Percentiles rank a stretch among this genome's conserved stretches.
Conservation (phyloP, 2,888 invertebrate genomes). For the Tricholauxania praeusta region DNA sequence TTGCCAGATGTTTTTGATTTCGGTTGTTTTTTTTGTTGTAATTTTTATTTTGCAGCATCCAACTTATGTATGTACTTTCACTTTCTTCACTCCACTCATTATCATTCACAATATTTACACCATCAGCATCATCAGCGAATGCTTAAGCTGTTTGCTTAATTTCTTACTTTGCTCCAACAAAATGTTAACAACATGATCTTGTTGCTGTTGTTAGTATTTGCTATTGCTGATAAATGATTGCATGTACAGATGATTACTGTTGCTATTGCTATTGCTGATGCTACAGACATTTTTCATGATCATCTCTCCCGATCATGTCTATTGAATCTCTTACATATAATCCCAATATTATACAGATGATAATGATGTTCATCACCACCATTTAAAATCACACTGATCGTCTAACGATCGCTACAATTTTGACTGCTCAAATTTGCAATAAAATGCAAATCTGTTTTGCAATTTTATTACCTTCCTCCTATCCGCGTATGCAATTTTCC, state of each 20-base stretch:
- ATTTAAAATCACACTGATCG: no score
- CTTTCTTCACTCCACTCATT: slow-evolving; percentile 33
- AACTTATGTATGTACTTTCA: slow-evolving; percentile 24
- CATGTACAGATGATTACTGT: no score
- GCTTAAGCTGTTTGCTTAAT: slow-evolving; percentile 29
- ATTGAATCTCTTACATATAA: no score
- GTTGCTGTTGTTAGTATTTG: slow-evolving; percentile 1
- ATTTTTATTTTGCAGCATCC: slow-evolving; percentile 8
- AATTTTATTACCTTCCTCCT: slow-evolving; percentile 1
- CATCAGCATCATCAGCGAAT: slow-evolving; percentile 9
- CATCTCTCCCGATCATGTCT: no score
- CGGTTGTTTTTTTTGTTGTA: slow-evolving; percentile 5
- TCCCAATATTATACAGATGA: no score
- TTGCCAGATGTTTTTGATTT: background rate
- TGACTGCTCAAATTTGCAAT: slow-evolving; percentile 18
- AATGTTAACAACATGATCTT: slow-evolving; percentile 33
- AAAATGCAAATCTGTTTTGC: slow-evolving; percentile 27
- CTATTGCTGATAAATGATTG: no score
- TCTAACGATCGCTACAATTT: background rate
- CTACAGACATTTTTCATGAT: no score
- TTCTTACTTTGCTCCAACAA: slow-evolving; percentile 16
- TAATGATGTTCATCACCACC: no score
- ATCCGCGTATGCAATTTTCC: background rate
- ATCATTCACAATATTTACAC: slow-evolving; percentile 37
- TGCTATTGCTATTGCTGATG: no score